Evolutionary conservation across 53 echinoderm and acorn worm genomes (phyloP), one percentile per base, ranked within the genome.

Genomic region (Henricia sp.): DNA sequence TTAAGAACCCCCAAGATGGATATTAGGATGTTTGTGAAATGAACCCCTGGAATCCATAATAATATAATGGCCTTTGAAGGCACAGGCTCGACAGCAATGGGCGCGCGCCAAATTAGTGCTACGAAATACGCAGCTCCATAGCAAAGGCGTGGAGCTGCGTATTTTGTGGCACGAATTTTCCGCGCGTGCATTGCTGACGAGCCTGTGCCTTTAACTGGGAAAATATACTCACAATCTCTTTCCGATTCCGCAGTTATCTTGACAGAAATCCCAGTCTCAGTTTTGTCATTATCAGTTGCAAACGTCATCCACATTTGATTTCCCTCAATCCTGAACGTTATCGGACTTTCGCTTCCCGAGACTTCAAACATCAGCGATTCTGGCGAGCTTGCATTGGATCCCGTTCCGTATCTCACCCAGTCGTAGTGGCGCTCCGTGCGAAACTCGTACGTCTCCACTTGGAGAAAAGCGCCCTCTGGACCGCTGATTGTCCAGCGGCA

Each of bases 401-500:
- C 87, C 0, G 34, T 50, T 3, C 78, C 69, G n/a, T 42, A 51
- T 23, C 29, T 67, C 51, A 87, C 6, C 66, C 67, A 87, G 28
- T 87, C 87, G 43, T 87, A 87, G 32, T 87, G 34, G 36, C 70
- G 27, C 54, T 84, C 88, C 4, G 82, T 82, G 1, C 19, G 57
- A 38, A 88, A 88, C 50, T 88, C 88, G 14, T 44, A 25, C 5
- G 82, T 71, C 6, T 69, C 68, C 29, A 88, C 62, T 0, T 56
- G 82, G 12, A 88, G 56, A n/a, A 59, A 40, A 10, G 36, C 60
- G 35, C 82, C 88, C 23, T 68, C 54, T 3, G 80, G 71, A 42
- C 57, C 82, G 3, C 59, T 24, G 24, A 88, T 13, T 17, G 46
- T 62, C 88, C 88, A 88, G 71, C 88, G 82, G 40, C 97, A 97